Percentiles rank a stretch among this genome's conserved stretches.
Evolutionary conservation across 53 echinoderm and acorn worm species (phyloP).

Genomic region (Echinometra lucunter): DNA sequence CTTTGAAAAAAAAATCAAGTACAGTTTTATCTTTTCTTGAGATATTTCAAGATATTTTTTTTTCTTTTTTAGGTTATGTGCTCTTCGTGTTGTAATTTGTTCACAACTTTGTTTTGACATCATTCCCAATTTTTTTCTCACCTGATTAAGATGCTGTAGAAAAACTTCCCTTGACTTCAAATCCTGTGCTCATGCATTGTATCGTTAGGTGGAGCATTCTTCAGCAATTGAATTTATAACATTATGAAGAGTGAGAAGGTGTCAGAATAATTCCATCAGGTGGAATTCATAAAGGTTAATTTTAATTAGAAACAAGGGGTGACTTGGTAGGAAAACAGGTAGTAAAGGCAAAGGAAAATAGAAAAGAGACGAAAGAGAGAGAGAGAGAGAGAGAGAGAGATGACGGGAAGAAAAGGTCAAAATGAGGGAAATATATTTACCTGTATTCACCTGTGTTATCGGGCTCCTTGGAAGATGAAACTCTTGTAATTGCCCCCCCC

Average conservation of each 20-base stretch:
- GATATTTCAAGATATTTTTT: no score
- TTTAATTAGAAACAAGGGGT: not conserved
- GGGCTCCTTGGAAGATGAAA: no score
- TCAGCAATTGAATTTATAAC: not conserved
- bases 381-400: not conserved
- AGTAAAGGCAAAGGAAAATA: no score
- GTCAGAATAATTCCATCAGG: not conserved
- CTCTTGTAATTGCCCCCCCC: no score
- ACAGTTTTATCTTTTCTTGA: not conserved
- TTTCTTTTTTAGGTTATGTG: not conserved
- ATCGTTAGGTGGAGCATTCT: not conserved
- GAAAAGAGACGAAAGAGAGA: not conserved
- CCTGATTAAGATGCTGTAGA: not conserved
- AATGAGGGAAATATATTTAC: no score
- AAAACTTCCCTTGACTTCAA: not conserved
- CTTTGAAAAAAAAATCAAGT: not conserved
- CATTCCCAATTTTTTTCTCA: not conserved
- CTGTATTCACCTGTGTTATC: no score
- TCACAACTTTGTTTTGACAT: not conserved
- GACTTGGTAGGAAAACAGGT: not conserved
- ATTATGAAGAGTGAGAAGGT: not conserved
- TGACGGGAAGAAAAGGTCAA: no score
- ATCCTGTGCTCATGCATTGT: not conserved
- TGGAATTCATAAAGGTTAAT: not conserved
- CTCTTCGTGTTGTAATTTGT: not conserved